A percentile compares a stretch with the other conserved stretches of the same genome.
These are phyloP conservation scores for Paedocypris micromegethes DNA, from an alignment of 2,797 vertebrate species.

Conservation along the genomic window DNA sequence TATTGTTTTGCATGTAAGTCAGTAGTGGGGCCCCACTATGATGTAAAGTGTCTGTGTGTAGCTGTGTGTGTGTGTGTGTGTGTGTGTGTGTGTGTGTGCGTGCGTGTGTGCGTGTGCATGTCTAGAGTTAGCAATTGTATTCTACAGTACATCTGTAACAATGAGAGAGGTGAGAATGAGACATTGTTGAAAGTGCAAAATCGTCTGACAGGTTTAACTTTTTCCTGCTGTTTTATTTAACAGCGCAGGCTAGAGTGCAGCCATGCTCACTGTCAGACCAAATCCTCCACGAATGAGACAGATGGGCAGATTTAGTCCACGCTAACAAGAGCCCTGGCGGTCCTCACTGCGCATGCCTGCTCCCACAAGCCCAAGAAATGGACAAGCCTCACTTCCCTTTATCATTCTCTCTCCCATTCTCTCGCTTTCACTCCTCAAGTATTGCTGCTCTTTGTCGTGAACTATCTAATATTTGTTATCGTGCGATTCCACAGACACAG, in stretches of 20 bases:
- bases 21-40: too few species aligned
- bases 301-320: conserved; percentile 45
- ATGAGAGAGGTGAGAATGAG: conserved; percentile 24
- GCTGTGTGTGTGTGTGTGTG: background rate
- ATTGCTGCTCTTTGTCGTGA: conserved; percentile 36
- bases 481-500: conserved; percentile 39
- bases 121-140: background rate
- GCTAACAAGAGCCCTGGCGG: conserved; percentile 34
- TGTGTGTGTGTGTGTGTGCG: background rate
- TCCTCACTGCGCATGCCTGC: conserved; percentile 5
- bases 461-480: conserved; percentile 50
- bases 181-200: conserved; percentile 37
- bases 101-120: conserved; percentile 3
- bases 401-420: conserved; percentile 7
- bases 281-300: conserved; percentile 51
- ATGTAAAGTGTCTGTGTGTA: background rate
- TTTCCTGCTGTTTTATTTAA: conserved; percentile 48
- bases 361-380: conserved; percentile 20
- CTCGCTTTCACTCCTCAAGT: conserved; percentile 22
- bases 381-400: conserved; percentile 30
- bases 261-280: conserved; percentile 37
- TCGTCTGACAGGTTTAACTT: conserved; percentile 45
- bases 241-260: conserved; percentile 32
- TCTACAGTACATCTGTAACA: conserved; percentile 2
- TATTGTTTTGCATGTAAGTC: too few species aligned